A percentile compares a stretch with the other conserved stretches of the same genome.
phyloP scores from a whole-genome alignment of 2,797 vertebrate species.

The Pangasius sanitwongsei region DNA sequence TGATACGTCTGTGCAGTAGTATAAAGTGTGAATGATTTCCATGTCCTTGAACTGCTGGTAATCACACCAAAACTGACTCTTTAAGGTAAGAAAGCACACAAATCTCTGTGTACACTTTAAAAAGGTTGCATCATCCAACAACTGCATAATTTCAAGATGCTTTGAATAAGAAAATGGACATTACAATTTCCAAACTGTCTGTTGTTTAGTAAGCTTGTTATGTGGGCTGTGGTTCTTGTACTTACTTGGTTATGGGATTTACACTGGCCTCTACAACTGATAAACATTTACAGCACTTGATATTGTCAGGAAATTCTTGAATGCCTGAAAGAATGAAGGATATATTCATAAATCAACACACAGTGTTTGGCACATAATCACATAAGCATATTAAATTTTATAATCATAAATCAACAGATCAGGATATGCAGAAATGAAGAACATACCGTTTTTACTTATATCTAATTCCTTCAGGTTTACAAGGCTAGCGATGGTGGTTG shows the following conservation, averaged over 20 bases:
- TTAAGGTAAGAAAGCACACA: not conserved
- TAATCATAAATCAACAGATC: not conserved
- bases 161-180: not conserved
- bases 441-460: conserved; percentile 99
- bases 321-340: conserved; percentile 78
- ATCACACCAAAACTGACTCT: not conserved
- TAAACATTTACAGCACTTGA: conserved; percentile 99
- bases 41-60: not conserved
- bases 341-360: conserved; percentile 21
- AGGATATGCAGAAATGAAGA: conserved; percentile 4
- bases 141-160: not conserved
- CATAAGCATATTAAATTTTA: not conserved
- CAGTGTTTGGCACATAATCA: not conserved
- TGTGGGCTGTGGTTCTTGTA: conserved; percentile 47
- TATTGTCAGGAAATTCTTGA: conserved; percentile 99
- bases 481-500: conserved; percentile 94
- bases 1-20: not conserved
- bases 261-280: conserved; percentile 98
- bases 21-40: too few relatives aligned
- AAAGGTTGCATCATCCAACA: not conserved
- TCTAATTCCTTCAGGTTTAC: conserved; percentile 98
- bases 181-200: conserved; percentile 1
- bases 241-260: conserved; percentile 99
- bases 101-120: not conserved
- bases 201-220: not conserved